phyloP scores from a whole-genome alignment of 2,113 vertebrate species.

The Elanoides forficatus region DNA sequence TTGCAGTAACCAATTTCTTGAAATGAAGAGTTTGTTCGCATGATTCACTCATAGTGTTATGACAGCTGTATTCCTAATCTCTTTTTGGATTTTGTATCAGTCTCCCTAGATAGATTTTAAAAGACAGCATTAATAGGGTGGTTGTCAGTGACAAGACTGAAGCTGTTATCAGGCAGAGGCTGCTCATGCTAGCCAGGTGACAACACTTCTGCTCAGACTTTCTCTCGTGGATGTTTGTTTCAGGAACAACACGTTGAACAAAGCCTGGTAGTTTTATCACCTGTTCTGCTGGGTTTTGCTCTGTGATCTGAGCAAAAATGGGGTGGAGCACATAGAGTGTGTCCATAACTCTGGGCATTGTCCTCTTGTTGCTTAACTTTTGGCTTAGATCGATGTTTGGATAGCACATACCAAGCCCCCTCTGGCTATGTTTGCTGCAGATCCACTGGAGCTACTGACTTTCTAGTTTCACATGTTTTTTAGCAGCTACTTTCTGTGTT shows the following conservation, averaged over 20 bases:
- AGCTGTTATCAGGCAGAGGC: background rate
- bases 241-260: background rate
- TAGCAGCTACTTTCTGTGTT: background rate
- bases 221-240: background rate
- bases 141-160: constrained; percentile 29
- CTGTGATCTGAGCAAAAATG: background rate
- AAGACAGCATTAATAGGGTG: constrained; percentile 24
- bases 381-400: background rate
- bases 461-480: background rate
- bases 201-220: background rate
- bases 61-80: constrained; percentile 53
- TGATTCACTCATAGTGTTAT: constrained; percentile 42
- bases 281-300: background rate
- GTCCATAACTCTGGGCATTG: background rate
- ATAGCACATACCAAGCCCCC: background rate
- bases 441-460: background rate
- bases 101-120: constrained; percentile 44
- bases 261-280: background rate
- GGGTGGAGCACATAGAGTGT: background rate
- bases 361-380: background rate
- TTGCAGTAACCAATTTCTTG: background rate
- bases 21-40: background rate
- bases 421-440: background rate
- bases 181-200: constrained; percentile 10
- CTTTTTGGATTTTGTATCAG: constrained; percentile 28